Evolutionary conservation across 2,888 invertebrate genomes (phyloP).

Genomic region (Lithophane semibrunnea): DNA sequence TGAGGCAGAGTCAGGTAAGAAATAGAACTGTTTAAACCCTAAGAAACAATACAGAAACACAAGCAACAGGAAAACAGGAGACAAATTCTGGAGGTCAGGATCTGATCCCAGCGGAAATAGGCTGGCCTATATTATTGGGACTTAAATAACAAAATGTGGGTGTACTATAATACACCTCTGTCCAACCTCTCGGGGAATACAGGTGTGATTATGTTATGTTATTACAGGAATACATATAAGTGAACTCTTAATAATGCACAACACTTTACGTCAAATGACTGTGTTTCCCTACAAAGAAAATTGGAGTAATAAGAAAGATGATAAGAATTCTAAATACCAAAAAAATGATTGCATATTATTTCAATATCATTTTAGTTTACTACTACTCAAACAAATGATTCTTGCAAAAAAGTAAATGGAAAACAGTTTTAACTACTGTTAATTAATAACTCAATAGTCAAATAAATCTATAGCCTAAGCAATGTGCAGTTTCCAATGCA

Average conservation of each 20-base stretch:
- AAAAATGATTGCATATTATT: neutral
- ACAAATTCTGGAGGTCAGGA: too few relatives aligned
- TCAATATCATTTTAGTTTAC: neutral
- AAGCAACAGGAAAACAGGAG: neutral
- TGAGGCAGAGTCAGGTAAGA: constrained; percentile 95
- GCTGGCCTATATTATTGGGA: neutral
- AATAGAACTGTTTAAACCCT: neutral
- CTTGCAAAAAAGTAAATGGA: neutral
- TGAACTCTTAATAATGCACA: neutral
- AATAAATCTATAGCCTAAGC: constrained; percentile 17
- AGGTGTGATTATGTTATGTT: neutral
- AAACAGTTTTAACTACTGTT: neutral
- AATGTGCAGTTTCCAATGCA: constrained; percentile 31
- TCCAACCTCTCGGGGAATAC: neutral
- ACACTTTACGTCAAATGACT: neutral
- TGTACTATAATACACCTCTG: neutral
- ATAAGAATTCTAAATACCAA: neutral
- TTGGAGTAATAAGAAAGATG: too few relatives aligned
- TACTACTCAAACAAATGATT: neutral
- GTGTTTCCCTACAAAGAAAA: constrained; percentile 5
- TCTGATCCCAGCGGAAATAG: neutral
- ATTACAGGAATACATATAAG: neutral
- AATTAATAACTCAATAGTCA: neutral
- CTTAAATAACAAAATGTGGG: neutral
- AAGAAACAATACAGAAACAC: neutral